Evolutionary conservation across 2,888 invertebrate species (phyloP), one percentile per base, ranked within the genome.

Genomic region (Patella caerulea): DNA sequence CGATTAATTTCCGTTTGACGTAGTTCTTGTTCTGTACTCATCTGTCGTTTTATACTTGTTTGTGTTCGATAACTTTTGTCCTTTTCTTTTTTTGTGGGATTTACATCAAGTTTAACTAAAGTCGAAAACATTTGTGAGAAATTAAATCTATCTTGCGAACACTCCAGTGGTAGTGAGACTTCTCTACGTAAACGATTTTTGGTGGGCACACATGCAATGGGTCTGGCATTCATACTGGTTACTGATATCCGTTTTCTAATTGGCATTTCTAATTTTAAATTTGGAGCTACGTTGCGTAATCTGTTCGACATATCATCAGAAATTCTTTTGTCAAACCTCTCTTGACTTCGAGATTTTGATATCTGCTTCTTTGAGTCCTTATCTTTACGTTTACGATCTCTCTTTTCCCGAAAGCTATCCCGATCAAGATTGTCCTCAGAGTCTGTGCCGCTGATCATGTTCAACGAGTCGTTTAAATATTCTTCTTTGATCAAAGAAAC

Each of bases 1-100:
- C 96, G 96, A 65, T 24, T 65, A 74, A 96, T 92, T 92, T 96
- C 96, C 85, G 95, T 96, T 92, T 96, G 96, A 96, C 96, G 97
- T 71, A 95, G 93, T 81, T 95, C 94, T 90, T 97, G 96, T 91
- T 97, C 97, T 83, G 95, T 94, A 85, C 96, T 96, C 88, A 87
- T 89, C 86, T 90, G 92, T 76, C 88, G 81, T 45, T 85, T 85
- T 69, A 84, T 86, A 53, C 83, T 79, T 12, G 83, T 80, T 54
- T 81, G 79, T 12, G 82, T 82, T 54, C 79, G 81, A 74, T 85
- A 82, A 77, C 86, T 85, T 71, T 81, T 80, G 72, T 90, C 89
- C 78, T 89, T 88, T 71, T 88, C 87, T 80, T 90, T 89, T 76
- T 88, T 88, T 1, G 91, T 91, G 55, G 45, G 45, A 45, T 89